Conservation (phyloP, 2,888 invertebrate species). For the Apomyelois bistriatella region DNA sequence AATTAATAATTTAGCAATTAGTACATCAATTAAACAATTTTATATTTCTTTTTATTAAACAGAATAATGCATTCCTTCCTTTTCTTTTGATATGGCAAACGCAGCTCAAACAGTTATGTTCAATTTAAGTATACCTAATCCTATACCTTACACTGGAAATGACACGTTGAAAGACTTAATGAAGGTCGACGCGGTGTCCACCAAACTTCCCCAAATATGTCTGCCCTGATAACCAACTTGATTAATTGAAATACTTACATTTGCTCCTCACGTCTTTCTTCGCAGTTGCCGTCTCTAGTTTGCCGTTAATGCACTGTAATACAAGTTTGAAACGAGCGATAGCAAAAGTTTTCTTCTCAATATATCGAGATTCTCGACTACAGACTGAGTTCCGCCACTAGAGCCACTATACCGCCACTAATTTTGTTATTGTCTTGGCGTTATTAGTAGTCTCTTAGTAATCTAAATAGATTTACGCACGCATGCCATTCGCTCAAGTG, state of each 20-base stretch:
- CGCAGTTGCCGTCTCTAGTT: slow-evolving; percentile 15
- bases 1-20: too few species aligned
- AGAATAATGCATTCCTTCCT: too few species aligned
- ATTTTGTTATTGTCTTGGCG: slow-evolving; percentile 6
- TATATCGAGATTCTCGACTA: neutral
- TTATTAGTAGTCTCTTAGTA: neutral
- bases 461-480: neutral
- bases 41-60: too few species aligned
- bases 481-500: neutral
- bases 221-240: slow-evolving; percentile 20
- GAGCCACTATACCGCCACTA: slow-evolving; percentile 1
- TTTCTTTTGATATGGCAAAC: too few species aligned
- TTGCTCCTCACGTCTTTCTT: slow-evolving; percentile 18
- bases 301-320: slow-evolving; percentile 13
- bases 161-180: neutral
- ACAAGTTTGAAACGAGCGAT: slow-evolving; percentile 5
- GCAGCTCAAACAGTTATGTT: too few species aligned
- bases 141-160: too few species aligned
- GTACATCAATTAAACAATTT: too few species aligned
- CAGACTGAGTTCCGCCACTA: neutral
- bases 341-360: neutral
- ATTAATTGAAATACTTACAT: slow-evolving; percentile 23
- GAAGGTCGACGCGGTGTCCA: neutral
- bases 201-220: slow-evolving; percentile 7
- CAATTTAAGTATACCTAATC: too few species aligned